These are phyloP conservation scores for Muntiacus muntjak DNA, from an alignment of 2,113 vertebrate genomes.

Conservation along the genomic window DNA sequence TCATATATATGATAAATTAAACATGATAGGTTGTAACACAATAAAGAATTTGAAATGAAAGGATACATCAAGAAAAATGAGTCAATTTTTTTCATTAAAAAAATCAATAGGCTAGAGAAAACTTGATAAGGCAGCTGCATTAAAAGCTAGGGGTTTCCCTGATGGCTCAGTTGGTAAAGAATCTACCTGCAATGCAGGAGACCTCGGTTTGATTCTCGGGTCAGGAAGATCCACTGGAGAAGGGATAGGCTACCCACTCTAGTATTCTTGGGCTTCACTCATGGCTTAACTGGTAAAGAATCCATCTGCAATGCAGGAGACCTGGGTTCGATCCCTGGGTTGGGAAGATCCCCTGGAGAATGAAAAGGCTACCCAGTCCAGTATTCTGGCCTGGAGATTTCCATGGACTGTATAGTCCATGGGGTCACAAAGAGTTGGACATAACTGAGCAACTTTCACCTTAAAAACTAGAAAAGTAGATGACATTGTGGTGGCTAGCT, in stretches of 20 bases:
- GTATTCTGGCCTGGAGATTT: neutral
- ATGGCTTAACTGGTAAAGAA: neutral
- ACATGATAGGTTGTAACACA: neutral
- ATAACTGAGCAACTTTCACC: neutral
- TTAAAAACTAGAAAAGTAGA: neutral
- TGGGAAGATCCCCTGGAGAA: neutral
- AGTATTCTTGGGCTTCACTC: neutral
- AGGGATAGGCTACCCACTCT: neutral
- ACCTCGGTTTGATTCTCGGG: neutral
- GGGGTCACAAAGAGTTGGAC: neutral
- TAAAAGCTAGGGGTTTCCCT: neutral
- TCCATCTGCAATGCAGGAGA: neutral
- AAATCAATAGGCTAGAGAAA: neutral
- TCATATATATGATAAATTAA: neutral
- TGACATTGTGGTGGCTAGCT: neutral
- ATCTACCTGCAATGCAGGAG: neutral
- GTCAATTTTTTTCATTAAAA: neutral
- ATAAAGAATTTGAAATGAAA: neutral
- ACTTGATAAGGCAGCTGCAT: neutral
- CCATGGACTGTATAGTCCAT: neutral
- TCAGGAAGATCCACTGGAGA: neutral
- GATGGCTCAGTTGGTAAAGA: neutral
- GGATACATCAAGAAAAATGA: neutral
- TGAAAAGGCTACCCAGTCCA: neutral
- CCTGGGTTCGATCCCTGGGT: neutral